Percentiles rank a stretch among this genome's conserved stretches.
phyloP scores from a whole-genome alignment of 1,140 invertebrate genomes.

The Meloidogyne exigua region DNA sequence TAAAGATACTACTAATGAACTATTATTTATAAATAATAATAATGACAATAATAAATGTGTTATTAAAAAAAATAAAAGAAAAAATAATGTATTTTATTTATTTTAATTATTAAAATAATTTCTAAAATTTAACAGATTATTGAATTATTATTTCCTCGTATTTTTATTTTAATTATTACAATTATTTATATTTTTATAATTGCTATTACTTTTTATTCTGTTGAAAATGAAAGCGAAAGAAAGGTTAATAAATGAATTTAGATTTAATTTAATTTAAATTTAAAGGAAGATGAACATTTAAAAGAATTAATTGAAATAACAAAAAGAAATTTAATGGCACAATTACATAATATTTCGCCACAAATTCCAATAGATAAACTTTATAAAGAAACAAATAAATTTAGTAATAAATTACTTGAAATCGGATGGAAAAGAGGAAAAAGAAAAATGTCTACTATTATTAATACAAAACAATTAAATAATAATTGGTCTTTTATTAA shows the following conservation, averaged over 20 bases:
- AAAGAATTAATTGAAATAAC: constrained; percentile 3
- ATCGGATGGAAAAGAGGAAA: background rate
- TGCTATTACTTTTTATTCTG: background rate
- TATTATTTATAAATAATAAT: background rate
- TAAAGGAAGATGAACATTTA: background rate
- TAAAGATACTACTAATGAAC: background rate
- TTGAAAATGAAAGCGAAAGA: background rate
- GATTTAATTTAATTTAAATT: background rate
- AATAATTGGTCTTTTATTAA: background rate
- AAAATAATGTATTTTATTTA: background rate
- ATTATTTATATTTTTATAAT: constrained; percentile 6
- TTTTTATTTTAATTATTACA: background rate
- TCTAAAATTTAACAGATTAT: background rate
- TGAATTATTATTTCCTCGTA: background rate
- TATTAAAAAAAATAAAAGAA: background rate
- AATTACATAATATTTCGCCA: background rate
- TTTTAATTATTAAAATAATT: too few relatives aligned
- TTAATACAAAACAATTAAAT: background rate
- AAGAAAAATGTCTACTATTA: background rate
- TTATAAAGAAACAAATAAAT: background rate
- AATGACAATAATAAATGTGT: background rate
- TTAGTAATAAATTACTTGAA: constrained; percentile 1
- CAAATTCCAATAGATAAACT: background rate
- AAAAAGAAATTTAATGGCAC: constrained; percentile 5
- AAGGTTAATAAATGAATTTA: background rate